Evolutionary conservation across 2,113 vertebrate genomes (phyloP).

Genomic region (Trematomus loennbergii): DNA sequence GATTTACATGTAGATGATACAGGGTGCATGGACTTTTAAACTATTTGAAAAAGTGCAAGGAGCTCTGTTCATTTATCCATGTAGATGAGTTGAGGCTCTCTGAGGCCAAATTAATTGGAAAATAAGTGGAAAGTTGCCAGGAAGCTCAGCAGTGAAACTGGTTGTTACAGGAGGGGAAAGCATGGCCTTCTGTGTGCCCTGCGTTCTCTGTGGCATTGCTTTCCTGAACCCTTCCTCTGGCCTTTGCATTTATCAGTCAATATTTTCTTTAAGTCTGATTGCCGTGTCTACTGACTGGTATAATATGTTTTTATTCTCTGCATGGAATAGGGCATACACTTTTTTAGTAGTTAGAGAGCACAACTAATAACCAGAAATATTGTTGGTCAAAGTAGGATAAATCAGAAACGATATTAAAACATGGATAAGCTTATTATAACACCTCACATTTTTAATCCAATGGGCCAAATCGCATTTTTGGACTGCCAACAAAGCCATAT

Average conservation of each 20-base stretch:
- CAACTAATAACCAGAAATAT: constrained; percentile 19
- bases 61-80: constrained; percentile 72
- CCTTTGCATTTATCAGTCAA: constrained; percentile 59
- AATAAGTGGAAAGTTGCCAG: constrained; percentile 79
- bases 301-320: constrained; percentile 8
- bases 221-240: constrained; percentile 48
- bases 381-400: constrained; percentile 15
- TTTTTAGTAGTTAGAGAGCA: constrained; percentile 32
- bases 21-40: constrained; percentile 51
- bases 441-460: constrained; percentile 4
- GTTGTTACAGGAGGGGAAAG: constrained; percentile 59
- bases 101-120: constrained; percentile 83
- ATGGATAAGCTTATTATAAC: constrained; percentile 10
- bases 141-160: constrained; percentile 67
- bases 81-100: constrained; percentile 69
- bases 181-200: constrained; percentile 57
- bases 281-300: constrained; percentile 22
- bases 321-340: constrained; percentile 11
- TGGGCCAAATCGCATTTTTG: not conserved
- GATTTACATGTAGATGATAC: constrained; percentile 49
- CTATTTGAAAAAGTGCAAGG: constrained; percentile 62
- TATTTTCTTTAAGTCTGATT: constrained; percentile 49
- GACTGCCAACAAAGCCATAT: not conserved
- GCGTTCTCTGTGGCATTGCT: constrained; percentile 55
- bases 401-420: constrained; percentile 4